Evolutionary conservation across 2,113 vertebrate species (phyloP).

Genomic region (Neolamprologus devosi): DNA sequence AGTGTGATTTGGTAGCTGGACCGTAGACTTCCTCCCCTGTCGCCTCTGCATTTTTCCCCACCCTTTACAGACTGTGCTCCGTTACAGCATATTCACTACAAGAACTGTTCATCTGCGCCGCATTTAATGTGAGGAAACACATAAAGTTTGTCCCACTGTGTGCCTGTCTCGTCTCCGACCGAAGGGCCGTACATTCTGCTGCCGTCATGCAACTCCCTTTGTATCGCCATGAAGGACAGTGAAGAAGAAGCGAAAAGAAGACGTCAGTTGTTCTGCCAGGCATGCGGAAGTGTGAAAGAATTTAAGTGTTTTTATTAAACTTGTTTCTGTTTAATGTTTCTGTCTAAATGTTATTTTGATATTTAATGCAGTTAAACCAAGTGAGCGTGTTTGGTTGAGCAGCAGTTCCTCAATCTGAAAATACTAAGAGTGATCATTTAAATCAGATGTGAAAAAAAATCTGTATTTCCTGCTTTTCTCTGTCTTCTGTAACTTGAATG

Average conservation of each 20-base stretch:
- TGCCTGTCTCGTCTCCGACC: neutral
- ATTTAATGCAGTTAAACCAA: neutral
- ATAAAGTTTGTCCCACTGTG: neutral
- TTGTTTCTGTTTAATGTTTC: slow-evolving; percentile 8
- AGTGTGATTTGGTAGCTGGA: slow-evolving; percentile 20
- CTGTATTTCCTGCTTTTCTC: neutral
- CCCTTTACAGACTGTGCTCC: neutral
- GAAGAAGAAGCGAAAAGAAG: neutral
- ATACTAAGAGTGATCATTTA: neutral
- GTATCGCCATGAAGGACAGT: neutral
- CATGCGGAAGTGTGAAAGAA: slow-evolving; percentile 24
- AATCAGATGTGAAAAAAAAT: neutral
- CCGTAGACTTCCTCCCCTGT: neutral
- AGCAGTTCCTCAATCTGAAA: neutral
- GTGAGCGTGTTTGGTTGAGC: neutral
- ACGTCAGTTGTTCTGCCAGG: neutral
- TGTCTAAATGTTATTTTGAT: slow-evolving; percentile 3
- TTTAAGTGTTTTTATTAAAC: slow-evolving; percentile 24
- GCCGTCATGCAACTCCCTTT: slow-evolving; percentile 36
- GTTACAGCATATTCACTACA: neutral
- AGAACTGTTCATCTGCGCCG: neutral
- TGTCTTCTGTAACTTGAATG: neutral
- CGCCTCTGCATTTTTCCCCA: neutral
- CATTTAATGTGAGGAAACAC: neutral
- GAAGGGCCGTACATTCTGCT: slow-evolving; percentile 20